Evolutionary conservation across 2,888 invertebrate species (phyloP).

Genomic region (Clanis bilineata): DNA sequence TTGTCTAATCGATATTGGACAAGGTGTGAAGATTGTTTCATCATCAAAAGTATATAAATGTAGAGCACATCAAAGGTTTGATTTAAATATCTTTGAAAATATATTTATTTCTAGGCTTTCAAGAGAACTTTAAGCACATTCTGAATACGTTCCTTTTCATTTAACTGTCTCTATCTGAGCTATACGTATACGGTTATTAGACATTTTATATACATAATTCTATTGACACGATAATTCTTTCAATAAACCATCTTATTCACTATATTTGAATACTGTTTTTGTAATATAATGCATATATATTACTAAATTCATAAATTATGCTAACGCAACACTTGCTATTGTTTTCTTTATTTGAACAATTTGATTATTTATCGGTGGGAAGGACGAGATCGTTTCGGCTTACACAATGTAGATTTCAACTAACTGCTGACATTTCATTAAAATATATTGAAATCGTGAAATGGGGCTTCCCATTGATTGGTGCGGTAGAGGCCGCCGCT

Average conservation of each 20-base stretch:
- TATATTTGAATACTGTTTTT: not conserved
- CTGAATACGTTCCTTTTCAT: too few species aligned
- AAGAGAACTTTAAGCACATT: too few species aligned
- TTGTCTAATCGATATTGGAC: not conserved
- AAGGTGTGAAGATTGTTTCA: not conserved
- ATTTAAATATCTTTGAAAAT: too few species aligned
- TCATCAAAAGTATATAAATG: not conserved
- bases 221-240: not conserved
- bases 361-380: constrained; percentile 40
- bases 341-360: constrained; percentile 46
- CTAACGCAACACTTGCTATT: constrained; percentile 37
- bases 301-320: constrained; percentile 18
- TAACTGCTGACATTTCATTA: constrained; percentile 79
- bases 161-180: too few species aligned
- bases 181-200: too few species aligned
- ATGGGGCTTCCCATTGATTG: constrained; percentile 76
- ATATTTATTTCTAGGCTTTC: too few species aligned
- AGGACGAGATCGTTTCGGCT: constrained; percentile 49
- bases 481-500: constrained; percentile 41
- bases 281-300: not conserved
- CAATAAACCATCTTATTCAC: not conserved
- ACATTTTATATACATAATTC: not conserved
- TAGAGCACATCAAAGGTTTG: not conserved
- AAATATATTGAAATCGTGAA: constrained; percentile 81
- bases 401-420: constrained; percentile 70